Percentiles rank a stretch among this genome's conserved stretches.
Conservation (phyloP, 2,113 vertebrate genomes). For the Azemiops feae region DNA sequence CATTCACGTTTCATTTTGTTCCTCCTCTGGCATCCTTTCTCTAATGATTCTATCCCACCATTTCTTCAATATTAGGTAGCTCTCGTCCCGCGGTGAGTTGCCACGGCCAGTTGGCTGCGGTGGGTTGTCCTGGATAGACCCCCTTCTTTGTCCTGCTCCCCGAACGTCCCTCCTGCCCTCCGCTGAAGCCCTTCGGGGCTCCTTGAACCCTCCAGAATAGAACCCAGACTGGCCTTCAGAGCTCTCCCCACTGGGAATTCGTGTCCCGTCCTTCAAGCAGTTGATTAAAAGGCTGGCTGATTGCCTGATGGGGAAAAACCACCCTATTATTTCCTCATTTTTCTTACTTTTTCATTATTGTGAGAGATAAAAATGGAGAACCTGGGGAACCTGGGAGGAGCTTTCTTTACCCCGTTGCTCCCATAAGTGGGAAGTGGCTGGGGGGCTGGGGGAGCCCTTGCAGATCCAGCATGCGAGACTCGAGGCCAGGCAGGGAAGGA, state of each 20-base stretch:
- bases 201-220: background rate
- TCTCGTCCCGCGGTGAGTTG: background rate
- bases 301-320: background rate
- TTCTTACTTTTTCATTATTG: background rate
- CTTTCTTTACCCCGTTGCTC: background rate
- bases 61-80: background rate
- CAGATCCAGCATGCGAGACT: background rate
- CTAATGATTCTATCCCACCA: no score
- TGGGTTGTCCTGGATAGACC: background rate
- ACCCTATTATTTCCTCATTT: background rate
- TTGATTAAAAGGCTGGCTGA: background rate
- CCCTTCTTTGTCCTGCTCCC: background rate
- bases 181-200: background rate
- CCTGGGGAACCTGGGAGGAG: background rate
- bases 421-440: background rate
- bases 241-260: background rate
- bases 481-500: background rate
- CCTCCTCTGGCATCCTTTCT: no score
- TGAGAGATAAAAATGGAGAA: background rate
- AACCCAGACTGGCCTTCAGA: background rate
- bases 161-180: rapidly evolving
- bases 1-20: background rate
- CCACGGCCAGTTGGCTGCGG: background rate
- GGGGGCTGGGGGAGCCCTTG: no score
- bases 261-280: background rate